Percentiles rank a stretch among this genome's conserved stretches.
phyloP scores from a whole-genome alignment of 2,797 vertebrate genomes.

The Siniperca undulata region DNA sequence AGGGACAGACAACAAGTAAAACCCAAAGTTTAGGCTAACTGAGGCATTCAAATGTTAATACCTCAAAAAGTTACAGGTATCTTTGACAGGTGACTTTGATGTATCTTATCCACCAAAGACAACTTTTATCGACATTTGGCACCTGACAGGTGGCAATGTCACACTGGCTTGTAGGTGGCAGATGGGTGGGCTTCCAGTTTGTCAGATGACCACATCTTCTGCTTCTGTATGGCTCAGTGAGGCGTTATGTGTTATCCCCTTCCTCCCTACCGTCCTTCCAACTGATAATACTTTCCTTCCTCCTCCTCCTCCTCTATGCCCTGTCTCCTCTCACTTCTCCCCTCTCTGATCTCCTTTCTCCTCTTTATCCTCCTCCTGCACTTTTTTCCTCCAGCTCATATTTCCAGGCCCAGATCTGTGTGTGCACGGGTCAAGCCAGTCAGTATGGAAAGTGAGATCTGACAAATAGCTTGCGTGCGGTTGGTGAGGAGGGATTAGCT shows the following conservation, averaged over 20 bases:
- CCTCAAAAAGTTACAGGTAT: conserved; percentile 41
- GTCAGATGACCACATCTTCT: conserved; percentile 53
- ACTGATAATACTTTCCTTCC: conserved; percentile 42
- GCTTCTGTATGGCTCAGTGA: conserved; percentile 46
- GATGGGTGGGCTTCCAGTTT: conserved; percentile 45
- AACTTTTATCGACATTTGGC: conserved; percentile 40
- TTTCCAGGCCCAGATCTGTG: conserved; percentile 31
- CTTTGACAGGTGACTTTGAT: conserved; percentile 51
- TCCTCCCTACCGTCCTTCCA: conserved; percentile 32
- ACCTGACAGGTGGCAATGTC: conserved; percentile 43
- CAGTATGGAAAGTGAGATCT: conserved; percentile 40
- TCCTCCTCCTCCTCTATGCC: conserved; percentile 12
- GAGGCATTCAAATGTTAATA: conserved; percentile 38
- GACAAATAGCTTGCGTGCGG: conserved; percentile 39
- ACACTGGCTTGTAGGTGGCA: conserved; percentile 45
- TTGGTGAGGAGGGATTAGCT: conserved; percentile 44
- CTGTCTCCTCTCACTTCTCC: conserved; percentile 45
- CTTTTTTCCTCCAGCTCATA: conserved; percentile 21
- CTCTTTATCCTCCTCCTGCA: conserved; percentile 36
- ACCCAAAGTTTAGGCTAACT: not conserved
- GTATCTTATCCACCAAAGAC: conserved; percentile 40
- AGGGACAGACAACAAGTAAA: conserved; percentile 20
- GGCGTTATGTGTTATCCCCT: conserved; percentile 51
- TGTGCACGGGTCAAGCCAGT: conserved; percentile 40
- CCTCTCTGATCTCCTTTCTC: conserved; percentile 52